Percentiles rank a stretch among this genome's conserved stretches.
Evolutionary conservation across 1,140 invertebrate species (phyloP).

Genomic region (Zaprionus nigranus): DNA sequence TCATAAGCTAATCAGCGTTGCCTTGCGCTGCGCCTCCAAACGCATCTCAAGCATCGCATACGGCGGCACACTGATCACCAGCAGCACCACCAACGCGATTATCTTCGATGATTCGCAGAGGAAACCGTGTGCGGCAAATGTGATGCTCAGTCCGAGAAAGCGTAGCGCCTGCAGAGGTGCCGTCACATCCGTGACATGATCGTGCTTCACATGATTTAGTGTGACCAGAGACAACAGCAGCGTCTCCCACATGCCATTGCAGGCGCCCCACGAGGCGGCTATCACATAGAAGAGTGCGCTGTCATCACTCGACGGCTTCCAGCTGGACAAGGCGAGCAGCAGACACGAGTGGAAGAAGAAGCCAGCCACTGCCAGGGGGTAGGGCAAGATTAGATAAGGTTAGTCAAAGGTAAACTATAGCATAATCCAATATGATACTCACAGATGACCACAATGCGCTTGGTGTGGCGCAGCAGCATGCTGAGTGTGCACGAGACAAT

Average conservation of each 20-base stretch:
- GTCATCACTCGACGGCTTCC: slow-evolving; percentile 89
- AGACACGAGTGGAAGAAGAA: slow-evolving; percentile 89
- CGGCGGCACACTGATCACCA: slow-evolving; percentile 84
- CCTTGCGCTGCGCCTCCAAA: slow-evolving; percentile 82
- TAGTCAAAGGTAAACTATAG: too few species aligned
- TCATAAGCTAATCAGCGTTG: slow-evolving; percentile 82
- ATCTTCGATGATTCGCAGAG: slow-evolving; percentile 83
- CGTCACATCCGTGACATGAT: slow-evolving; percentile 68
- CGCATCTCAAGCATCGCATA: slow-evolving; percentile 84
- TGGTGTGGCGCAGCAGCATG: slow-evolving; percentile 88
- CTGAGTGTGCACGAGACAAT: slow-evolving; percentile 88
- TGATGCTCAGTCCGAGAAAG: slow-evolving; percentile 77
- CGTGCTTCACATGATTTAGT: slow-evolving; percentile 72
- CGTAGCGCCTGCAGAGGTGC: slow-evolving; percentile 72
- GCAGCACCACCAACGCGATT: slow-evolving; percentile 78
- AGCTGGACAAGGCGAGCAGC: slow-evolving; percentile 87
- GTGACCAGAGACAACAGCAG: slow-evolving; percentile 85
- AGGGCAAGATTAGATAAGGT: not conserved
- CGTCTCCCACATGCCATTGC: slow-evolving; percentile 90
- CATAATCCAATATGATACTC: slow-evolving; percentile 35
- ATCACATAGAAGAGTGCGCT: slow-evolving; percentile 89
- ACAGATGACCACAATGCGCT: slow-evolving; percentile 88
- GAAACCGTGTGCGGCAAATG: slow-evolving; percentile 80
- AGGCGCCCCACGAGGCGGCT: slow-evolving; percentile 89
- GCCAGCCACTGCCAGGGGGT: slow-evolving; percentile 87